Percentiles rank a stretch among this genome's conserved stretches.
These are phyloP conservation scores for Leptodactylus fuscus DNA, from an alignment of 2,113 vertebrate genomes.

Conservation along the genomic window DNA sequence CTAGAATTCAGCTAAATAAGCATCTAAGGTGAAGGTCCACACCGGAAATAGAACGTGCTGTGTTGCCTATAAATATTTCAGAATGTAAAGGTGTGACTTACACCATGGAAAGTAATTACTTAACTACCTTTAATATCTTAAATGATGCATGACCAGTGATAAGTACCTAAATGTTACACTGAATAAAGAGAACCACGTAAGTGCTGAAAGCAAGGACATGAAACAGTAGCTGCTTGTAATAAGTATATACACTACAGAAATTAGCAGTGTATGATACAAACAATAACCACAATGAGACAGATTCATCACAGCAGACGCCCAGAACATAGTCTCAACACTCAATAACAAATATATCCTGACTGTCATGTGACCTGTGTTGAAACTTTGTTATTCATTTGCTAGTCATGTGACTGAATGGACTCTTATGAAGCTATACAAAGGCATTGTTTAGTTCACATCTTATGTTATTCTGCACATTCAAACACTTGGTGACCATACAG, in stretches of 20 bases:
- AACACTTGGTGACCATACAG: too few relatives aligned
- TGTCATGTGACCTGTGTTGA: too few relatives aligned
- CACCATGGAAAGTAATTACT: neutral
- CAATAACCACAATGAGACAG: neutral
- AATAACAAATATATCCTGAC: too few relatives aligned
- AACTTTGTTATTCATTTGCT: too few relatives aligned
- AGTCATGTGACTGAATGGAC: too few relatives aligned
- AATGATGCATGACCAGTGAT: neutral
- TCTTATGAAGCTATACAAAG: too few relatives aligned
- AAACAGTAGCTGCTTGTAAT: neutral
- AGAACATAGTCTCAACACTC: too few relatives aligned
- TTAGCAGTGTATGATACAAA: neutral
- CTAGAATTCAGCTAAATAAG: neutral
- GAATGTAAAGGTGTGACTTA: neutral
- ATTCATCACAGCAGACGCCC: too few relatives aligned
- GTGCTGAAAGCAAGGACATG: neutral
- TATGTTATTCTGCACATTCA: too few relatives aligned
- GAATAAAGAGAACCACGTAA: neutral
- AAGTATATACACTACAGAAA: too few relatives aligned
- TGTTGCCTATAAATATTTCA: neutral
- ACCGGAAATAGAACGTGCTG: neutral
- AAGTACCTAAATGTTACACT: neutral
- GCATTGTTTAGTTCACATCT: too few relatives aligned
- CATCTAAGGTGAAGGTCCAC: neutral
- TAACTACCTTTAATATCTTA: neutral